Conservation (phyloP, 2,888 invertebrate genomes). For the Cataglyphis altisquamis region DNA sequence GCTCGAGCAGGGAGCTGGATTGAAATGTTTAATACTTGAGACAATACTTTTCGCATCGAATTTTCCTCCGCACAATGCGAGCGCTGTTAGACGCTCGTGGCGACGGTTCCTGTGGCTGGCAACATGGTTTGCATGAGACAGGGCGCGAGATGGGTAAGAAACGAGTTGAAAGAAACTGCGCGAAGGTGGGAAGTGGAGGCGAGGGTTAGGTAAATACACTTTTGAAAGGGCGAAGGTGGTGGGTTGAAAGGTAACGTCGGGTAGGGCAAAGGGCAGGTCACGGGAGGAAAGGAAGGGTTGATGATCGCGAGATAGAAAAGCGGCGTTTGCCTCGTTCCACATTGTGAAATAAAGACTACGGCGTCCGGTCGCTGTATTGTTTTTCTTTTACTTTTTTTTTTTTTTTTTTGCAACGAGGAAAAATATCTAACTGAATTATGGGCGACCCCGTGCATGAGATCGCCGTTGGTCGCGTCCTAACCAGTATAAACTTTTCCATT, state of each 20-base stretch:
- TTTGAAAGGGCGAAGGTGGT: slow-evolving; percentile 67
- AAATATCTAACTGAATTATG: slow-evolving; percentile 21
- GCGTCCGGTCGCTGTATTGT: not conserved
- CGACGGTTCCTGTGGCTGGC: slow-evolving; percentile 54
- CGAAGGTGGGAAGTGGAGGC: slow-evolving; percentile 48
- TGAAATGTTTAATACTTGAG: slow-evolving; percentile 8
- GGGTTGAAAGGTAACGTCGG: slow-evolving; percentile 29
- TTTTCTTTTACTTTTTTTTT: not conserved
- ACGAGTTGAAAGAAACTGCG: slow-evolving; percentile 65
- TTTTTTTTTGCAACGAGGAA: not conserved
- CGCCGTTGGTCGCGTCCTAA: not conserved
- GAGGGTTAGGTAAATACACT: slow-evolving; percentile 66
- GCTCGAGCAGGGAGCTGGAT: not conserved
- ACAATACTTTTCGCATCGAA: not conserved
- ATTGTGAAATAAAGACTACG: not conserved
- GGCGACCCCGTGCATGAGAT: not conserved
- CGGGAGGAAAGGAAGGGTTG: slow-evolving; percentile 36
- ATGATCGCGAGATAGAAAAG: slow-evolving; percentile 46
- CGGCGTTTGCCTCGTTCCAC: not conserved
- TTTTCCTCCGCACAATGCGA: not conserved
- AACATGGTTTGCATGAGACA: slow-evolving; percentile 60
- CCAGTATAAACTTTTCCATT: slow-evolving; percentile 42
- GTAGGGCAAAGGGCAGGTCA: not conserved
- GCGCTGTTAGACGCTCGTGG: not conserved
- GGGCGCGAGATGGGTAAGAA: slow-evolving; percentile 51